Evolutionary conservation across 2,797 vertebrate genomes (phyloP).

Genomic region (Erithacus rubecula): DNA sequence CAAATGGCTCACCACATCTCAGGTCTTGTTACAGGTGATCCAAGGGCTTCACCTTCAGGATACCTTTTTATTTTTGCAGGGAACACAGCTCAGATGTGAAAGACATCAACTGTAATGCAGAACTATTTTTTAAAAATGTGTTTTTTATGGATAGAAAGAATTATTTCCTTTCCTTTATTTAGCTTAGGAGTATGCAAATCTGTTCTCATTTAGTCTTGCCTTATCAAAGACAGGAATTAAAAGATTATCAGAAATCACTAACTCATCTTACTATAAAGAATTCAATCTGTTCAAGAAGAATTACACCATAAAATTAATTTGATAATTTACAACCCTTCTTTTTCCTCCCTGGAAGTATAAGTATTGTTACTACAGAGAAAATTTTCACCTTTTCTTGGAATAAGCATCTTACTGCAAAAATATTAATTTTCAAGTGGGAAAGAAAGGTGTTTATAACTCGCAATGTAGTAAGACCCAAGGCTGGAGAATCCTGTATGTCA

Average conservation of each 20-base stretch:
- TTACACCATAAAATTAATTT: background rate
- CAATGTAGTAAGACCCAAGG: background rate
- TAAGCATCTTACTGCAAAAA: background rate
- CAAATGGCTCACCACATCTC: background rate
- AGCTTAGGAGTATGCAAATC: background rate
- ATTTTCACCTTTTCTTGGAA: background rate
- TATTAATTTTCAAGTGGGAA: background rate
- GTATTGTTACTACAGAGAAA: background rate
- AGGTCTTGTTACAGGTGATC: background rate
- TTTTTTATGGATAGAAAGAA: background rate
- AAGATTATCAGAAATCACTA: background rate
- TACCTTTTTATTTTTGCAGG: background rate
- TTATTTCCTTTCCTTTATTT: background rate
- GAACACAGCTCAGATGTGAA: background rate
- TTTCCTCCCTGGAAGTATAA: background rate
- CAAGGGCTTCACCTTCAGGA: background rate
- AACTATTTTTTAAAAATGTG: background rate
- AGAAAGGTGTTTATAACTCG: background rate
- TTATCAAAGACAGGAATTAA: background rate
- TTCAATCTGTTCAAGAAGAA: background rate
- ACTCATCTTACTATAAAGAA: background rate
- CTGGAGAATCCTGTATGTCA: background rate
- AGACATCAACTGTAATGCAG: background rate
- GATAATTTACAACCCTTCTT: background rate
- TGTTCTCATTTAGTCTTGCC: background rate